phyloP scores from a whole-genome alignment of 1,140 invertebrate genomes.

The Alviniconcha marisindica region DNA sequence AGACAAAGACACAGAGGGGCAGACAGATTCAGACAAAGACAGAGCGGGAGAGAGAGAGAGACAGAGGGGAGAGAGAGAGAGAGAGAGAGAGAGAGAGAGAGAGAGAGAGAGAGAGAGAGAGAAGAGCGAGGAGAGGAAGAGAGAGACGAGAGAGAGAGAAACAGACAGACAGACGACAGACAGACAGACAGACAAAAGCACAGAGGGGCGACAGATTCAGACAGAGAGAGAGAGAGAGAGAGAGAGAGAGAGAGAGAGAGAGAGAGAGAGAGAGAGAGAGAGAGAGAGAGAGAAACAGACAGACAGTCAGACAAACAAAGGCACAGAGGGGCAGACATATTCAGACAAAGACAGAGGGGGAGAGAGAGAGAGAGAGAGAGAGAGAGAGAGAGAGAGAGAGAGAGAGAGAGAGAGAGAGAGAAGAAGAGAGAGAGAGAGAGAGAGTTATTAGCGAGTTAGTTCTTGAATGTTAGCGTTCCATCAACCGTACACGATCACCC shows the following conservation, averaged over 20 bases:
- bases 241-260: neutral
- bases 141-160: neutral
- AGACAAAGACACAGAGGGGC: neutral
- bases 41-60: neutral
- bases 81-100: neutral
- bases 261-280: slow-evolving; percentile 8
- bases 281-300: neutral
- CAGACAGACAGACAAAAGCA: neutral
- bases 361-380: no score
- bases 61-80: neutral
- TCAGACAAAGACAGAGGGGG: neutral
- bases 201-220: neutral
- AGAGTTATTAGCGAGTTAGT: no score
- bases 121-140: neutral
- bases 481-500: no score
- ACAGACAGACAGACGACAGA: neutral
- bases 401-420: no score
- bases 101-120: neutral
- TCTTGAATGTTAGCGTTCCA: no score
- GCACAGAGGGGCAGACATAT: neutral
- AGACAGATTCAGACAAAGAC: neutral
- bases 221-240: neutral
- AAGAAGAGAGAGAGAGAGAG: no score
- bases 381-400: no score
- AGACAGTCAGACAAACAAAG: slow-evolving; percentile 6